These are phyloP conservation scores for Sweltsa coloradensis DNA, from an alignment of 1,140 invertebrate genomes.

Conservation along the genomic window DNA sequence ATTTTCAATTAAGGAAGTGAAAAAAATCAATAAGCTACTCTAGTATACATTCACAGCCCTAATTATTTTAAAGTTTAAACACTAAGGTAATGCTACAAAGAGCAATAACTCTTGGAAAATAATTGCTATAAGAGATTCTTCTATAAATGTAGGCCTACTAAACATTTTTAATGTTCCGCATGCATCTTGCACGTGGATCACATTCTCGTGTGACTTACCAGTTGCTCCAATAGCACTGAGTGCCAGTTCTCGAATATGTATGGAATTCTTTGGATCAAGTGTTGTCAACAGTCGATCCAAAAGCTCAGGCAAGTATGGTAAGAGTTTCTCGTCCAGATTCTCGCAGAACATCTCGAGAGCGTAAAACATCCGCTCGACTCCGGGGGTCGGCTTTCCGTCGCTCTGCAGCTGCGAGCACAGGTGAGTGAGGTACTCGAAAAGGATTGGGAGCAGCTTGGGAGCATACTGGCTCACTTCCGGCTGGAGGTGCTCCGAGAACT, in stretches of 20 bases:
- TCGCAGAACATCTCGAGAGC: slow-evolving; percentile 71
- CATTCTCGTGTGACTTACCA: slow-evolving; percentile 32
- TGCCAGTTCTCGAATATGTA: slow-evolving; percentile 49
- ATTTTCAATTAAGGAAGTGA: too few species aligned
- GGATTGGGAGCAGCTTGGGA: slow-evolving; percentile 53
- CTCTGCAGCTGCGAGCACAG: slow-evolving; percentile 39
- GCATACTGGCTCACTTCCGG: slow-evolving; percentile 58
- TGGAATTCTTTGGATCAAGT: slow-evolving; percentile 37
- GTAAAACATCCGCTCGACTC: slow-evolving; percentile 63
- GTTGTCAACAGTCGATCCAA: slow-evolving; percentile 56
- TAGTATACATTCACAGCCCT: too few species aligned
- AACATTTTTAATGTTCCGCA: too few species aligned
- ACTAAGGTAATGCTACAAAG: too few species aligned
- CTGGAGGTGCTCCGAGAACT: slow-evolving; percentile 66
- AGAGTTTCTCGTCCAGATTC: slow-evolving; percentile 55
- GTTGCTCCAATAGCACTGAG: slow-evolving; percentile 55
- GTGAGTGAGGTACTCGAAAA: slow-evolving; percentile 55
- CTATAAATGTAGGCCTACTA: too few species aligned
- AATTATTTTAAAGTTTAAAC: too few species aligned
- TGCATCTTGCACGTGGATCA: too few species aligned
- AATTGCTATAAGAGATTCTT: too few species aligned
- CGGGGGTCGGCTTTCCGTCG: slow-evolving; percentile 41
- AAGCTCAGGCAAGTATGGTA: slow-evolving; percentile 56
- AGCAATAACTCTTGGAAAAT: too few species aligned
- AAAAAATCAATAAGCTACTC: too few species aligned